A percentile compares a stretch with the other conserved stretches of the same genome.
phyloP scores from a whole-genome alignment of 2,113 vertebrate species.

The Mastomys coucha region DNA sequence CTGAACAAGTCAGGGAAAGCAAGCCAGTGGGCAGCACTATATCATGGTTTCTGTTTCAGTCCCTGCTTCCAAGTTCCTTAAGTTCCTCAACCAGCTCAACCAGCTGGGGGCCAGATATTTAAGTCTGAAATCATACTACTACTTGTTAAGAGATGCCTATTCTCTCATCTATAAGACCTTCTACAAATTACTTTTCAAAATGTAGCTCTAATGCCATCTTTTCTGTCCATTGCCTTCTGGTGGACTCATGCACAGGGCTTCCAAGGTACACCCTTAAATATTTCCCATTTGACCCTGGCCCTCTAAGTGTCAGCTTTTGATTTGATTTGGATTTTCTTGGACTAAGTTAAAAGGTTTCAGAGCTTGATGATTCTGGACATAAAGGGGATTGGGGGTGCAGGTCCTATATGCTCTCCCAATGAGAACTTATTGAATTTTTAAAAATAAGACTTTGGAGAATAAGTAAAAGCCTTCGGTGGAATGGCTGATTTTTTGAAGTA shows the following conservation, averaged over 20 bases:
- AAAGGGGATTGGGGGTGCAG: neutral
- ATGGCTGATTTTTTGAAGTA: neutral
- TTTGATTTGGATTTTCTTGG: neutral
- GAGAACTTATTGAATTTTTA: neutral
- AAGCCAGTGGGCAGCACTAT: neutral
- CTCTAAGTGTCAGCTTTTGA: neutral
- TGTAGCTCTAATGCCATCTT: neutral
- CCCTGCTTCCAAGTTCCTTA: too few relatives aligned
- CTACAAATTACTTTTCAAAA: neutral
- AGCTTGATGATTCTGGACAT: neutral
- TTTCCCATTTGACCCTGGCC: neutral
- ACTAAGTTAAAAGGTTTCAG: neutral
- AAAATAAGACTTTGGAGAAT: neutral
- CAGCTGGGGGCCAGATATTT: neutral
- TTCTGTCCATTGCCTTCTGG: neutral
- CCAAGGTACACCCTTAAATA: accelerated
- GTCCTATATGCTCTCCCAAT: neutral
- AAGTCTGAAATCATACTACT: neutral
- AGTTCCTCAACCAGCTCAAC: too few relatives aligned
- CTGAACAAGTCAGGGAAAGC: neutral
- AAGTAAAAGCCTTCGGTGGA: neutral
- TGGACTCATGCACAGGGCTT: neutral
- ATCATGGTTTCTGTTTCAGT: neutral
- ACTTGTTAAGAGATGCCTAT: neutral
- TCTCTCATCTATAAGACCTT: neutral